Evolutionary conservation across 2,113 vertebrate species (phyloP).

Genomic region (Isichthys henryi): DNA sequence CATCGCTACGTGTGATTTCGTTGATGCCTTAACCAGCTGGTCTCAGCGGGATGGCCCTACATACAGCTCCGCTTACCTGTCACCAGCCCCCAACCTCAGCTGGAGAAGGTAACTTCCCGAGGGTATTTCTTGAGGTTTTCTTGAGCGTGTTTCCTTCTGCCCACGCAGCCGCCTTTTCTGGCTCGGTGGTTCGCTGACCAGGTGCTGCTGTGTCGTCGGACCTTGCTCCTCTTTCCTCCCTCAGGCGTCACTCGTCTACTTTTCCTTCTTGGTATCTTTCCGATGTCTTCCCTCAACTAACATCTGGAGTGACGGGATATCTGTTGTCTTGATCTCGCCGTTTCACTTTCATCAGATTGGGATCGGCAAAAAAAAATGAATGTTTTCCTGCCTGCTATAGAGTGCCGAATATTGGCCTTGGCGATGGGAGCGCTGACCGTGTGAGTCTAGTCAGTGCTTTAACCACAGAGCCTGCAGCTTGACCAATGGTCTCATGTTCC

Average conservation of each 20-base stretch:
- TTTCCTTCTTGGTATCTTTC: neutral
- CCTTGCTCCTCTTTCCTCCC: neutral
- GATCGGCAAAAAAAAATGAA: neutral
- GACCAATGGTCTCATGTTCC: neutral
- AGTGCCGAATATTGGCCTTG: neutral
- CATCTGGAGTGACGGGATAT: neutral
- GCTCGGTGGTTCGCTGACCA: neutral
- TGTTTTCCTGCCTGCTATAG: neutral
- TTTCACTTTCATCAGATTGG: neutral
- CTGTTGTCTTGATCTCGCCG: neutral
- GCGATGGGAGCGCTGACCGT: neutral
- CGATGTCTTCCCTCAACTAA: neutral
- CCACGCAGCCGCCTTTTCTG: neutral
- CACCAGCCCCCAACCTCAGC: conserved; percentile 61
- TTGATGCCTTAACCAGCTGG: conserved; percentile 46
- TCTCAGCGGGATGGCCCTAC: conserved; percentile 67
- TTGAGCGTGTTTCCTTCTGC: neutral
- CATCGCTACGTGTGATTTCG: neutral
- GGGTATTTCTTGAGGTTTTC: neutral
- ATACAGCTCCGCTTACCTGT: conserved; percentile 63
- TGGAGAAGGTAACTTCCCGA: conserved; percentile 62
- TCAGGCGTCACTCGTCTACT: neutral
- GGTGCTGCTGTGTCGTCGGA: neutral
- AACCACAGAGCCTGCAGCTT: neutral
- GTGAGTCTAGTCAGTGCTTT: neutral